Base-by-base conservation (phyloP, 2,888 invertebrate species). In the Dysmachus trigonus region DNA sequence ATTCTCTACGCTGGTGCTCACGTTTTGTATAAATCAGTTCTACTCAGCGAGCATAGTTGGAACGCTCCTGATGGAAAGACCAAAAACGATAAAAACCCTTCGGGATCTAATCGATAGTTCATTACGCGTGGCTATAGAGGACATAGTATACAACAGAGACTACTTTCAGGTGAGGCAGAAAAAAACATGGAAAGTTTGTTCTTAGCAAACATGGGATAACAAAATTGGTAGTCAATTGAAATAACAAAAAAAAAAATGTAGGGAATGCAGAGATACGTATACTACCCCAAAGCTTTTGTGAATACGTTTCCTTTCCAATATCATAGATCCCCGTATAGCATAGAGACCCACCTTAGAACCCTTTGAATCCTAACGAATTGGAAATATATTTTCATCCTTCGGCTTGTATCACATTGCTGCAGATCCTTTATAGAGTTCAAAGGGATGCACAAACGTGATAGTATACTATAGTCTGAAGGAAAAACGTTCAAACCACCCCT, bases 1-100 rank as follows among this genome's bases (percentile, higher is more conserved):
- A 2, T 92, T 94, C 83, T 92, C 93, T 1, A 93, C 93, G 1
- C 92, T 94, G 74, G 83, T 95, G 1, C 95, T 94, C 90, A 93
- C 94, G 0, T 92, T 95, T 87, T 93, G 94, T 22, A 91, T 95
- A 73, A 95, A 94, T 90, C 95, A 95, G 89, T 95, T 95, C 90
- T 95, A 95, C 90, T 95, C 95, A 72, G 95, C 95, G 0, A 94
- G 94, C 77, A 94, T 95, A 77, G 95, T 95, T 0, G 95, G 95
- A 0, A 94, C 94, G 0, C 90, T 95, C 86, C 90, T 95, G 47
- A 93, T 94, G 90, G 94, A 94, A 86, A 93, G 94, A 15, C 94
- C 94, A 0, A 94, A 93, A 88, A 94, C 93, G 31, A 95, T 95
- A 73, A 93, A 93, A 86, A 94, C 93, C 2, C 89, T 95, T 30